Base-by-base conservation (phyloP, 2,888 invertebrate species). In the Drosophila stalkeri region DNA sequence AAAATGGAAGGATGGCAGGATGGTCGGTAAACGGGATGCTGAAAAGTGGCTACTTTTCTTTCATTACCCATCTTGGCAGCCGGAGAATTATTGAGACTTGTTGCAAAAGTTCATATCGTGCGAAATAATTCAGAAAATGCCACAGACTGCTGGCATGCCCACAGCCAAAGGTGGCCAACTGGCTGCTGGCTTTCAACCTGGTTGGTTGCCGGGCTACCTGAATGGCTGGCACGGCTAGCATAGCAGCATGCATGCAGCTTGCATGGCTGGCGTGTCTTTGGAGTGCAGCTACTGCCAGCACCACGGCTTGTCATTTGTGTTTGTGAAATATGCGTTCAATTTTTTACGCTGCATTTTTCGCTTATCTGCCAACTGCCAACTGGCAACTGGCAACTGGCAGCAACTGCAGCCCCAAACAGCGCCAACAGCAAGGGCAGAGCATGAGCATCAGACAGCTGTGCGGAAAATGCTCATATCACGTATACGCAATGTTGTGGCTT, bases 301-400 rank as follows among this genome's bases (percentile, higher is more conserved):
- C 59, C 66, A 37, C 56, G 44, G 64, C 73, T 70, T 75, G 87
- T 82, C 85, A 82, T 85, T 85, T 85, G 75, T 84, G 85, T 76
- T 81, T 82, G 83, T 87, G 89, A 86, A 87, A 86, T 87, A 86
- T 86, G 86, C 89, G 89, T 87, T 86, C 87, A 77, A 89, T 86
- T 86, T 87, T 87, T 89, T 85, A 89, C 78, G 84, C 84, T 85
- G 89, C 85, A 84, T 81, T 86, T 84, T 79, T 82, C 77, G 88
- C 88, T 86, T 86, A 89, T 89, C 89, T 85, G 46, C 69, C 77
- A 79, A 66, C 77, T 75, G 77, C 62, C 83, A 79, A 64, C 80
- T 75, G 77, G 65, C 84, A 84, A 76, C 77, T 80, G 67, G 66
- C 73, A 72, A n/a, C n/a, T n/a, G n/a, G 65, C 54, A 63, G 65